These are phyloP conservation scores for Ophion ventricosus DNA, from an alignment of 2,888 invertebrate genomes.

Conservation along the genomic window DNA sequence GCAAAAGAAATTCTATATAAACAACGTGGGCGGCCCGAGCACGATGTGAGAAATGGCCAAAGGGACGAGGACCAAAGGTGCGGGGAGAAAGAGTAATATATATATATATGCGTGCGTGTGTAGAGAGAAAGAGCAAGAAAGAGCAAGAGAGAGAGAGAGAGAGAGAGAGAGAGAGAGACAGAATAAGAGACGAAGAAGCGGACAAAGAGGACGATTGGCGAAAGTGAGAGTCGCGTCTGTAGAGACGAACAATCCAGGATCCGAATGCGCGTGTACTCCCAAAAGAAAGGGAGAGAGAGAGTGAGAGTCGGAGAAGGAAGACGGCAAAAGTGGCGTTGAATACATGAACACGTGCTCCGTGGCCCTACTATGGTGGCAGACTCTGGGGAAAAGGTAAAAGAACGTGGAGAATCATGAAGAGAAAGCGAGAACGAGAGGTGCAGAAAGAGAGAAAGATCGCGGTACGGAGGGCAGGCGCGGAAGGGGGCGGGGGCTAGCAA, in stretches of 20 bases:
- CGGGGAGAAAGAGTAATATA: neutral
- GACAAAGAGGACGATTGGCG: slow-evolving; percentile 46
- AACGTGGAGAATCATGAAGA: slow-evolving; percentile 62
- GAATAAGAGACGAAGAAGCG: slow-evolving; percentile 21
- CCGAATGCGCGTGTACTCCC: too few species aligned
- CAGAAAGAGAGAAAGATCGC: slow-evolving; percentile 65
- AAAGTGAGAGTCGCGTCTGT: slow-evolving; percentile 61
- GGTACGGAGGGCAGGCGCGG: neutral
- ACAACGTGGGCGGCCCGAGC: slow-evolving; percentile 60
- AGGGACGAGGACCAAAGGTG: slow-evolving; percentile 16
- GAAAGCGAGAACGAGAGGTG: slow-evolving; percentile 52
- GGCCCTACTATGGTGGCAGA: slow-evolving; percentile 16
- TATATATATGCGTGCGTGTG: too few species aligned
- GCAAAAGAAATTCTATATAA: slow-evolving; percentile 18
- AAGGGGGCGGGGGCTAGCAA: slow-evolving; percentile 31
- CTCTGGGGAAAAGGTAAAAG: slow-evolving; percentile 7
- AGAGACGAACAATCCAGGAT: too few species aligned
- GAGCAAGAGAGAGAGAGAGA: neutral
- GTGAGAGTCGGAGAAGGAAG: slow-evolving; percentile 52
- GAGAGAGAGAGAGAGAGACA: slow-evolving; percentile 13
- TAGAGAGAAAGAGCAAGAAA: neutral
- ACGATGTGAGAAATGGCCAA: slow-evolving; percentile 38
- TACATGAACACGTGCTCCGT: slow-evolving; percentile 51
- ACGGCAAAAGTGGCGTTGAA: slow-evolving; percentile 51
- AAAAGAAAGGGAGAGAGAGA: slow-evolving; percentile 41